Evolutionary conservation across 2,888 invertebrate species (phyloP).

Genomic region (Periphyllus acericola): DNA sequence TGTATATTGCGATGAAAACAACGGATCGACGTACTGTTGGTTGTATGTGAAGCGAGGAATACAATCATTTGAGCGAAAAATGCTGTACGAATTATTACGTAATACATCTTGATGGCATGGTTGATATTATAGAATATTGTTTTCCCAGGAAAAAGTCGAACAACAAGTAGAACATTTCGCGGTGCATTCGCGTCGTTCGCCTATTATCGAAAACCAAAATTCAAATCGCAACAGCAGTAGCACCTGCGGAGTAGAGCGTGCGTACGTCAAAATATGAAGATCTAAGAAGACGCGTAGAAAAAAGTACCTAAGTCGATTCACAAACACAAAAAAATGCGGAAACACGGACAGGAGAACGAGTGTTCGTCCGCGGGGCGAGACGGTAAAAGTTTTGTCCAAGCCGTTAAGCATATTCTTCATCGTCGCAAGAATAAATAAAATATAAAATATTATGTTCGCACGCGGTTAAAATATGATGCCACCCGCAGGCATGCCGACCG

Average conservation of each 20-base stretch:
- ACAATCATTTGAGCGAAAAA: too few species aligned
- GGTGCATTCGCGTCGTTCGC: not conserved
- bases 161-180: too few species aligned
- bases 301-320: not conserved
- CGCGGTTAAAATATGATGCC: slow-evolving; percentile 31
- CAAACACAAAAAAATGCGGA: not conserved
- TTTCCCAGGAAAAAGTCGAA: too few species aligned
- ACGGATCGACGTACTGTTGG: too few species aligned
- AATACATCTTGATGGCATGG: too few species aligned
- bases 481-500: not conserved
- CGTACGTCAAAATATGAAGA: not conserved
- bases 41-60: too few species aligned
- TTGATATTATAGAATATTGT: too few species aligned
- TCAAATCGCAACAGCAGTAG: not conserved
- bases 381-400: slow-evolving; percentile 7
- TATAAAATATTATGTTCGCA: too few species aligned
- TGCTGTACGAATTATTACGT: too few species aligned
- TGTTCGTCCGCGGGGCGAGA: not conserved
- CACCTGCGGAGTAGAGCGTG: not conserved
- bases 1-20: too few species aligned
- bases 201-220: not conserved
- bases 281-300: not conserved
- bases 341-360: not conserved
- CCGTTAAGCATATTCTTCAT: slow-evolving; percentile 1
- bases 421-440: not conserved